Percentiles rank a stretch among this genome's conserved stretches.
These are phyloP conservation scores for Trididemnum nubilum DNA, from an alignment of 23 tunicate genomes.

Conservation along the genomic window DNA sequence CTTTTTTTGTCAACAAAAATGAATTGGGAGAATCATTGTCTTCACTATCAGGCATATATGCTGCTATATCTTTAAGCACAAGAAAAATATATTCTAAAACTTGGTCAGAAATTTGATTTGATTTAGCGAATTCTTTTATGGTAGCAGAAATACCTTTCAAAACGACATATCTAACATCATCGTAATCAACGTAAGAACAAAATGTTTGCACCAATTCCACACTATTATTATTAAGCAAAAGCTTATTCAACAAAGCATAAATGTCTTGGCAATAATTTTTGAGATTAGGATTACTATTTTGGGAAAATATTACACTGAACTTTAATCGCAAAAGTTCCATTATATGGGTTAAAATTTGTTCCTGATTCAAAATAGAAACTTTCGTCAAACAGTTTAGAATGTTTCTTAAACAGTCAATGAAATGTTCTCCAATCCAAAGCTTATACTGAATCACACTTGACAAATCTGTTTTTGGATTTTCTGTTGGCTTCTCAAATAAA, in stretches of 20 bases:
- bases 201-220: neutral
- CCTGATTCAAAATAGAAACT: neutral
- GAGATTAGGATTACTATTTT: neutral
- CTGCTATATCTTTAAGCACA: conserved; percentile 33
- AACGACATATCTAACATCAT: conserved; percentile 25
- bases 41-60: conserved; percentile 26
- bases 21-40: neutral
- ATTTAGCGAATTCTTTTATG: neutral
- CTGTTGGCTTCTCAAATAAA: neutral
- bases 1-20: neutral
- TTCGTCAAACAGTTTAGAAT: neutral
- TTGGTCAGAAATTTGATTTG: neutral
- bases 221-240: neutral
- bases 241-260: neutral
- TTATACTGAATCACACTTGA: conserved; percentile 5
- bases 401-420: conserved; percentile 2
- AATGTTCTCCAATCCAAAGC: conserved; percentile 42
- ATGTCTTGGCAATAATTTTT: neutral
- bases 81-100: conserved; percentile 23
- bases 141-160: conserved; percentile 31
- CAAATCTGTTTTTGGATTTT: neutral
- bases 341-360: neutral
- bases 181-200: conserved; percentile 6
- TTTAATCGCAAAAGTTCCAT: conserved; percentile 1
- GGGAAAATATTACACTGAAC: neutral